Evolutionary conservation across 2,797 vertebrate species (phyloP), one percentile per base, ranked within the genome.

Genomic region (Acomys russatus): DNA sequence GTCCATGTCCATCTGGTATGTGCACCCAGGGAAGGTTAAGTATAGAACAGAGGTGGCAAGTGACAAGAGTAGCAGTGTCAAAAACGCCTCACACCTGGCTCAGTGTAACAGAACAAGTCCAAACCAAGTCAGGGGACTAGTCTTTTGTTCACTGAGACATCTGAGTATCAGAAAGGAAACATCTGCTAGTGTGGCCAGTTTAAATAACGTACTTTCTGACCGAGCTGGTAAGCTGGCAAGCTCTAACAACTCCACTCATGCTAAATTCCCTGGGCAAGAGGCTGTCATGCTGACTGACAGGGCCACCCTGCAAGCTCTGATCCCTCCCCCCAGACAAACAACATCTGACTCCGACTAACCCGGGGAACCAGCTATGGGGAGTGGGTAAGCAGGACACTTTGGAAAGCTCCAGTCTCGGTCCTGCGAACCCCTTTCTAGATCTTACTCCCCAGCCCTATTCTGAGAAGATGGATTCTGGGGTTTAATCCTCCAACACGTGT

Each of bases 201-300:
- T 38, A 88, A 94, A 92, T 38, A 95, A 92, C 44, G 49, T 20
- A 30, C 20, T 84, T 68, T 94, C 56, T 51, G 88, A 73, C 56
- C 51, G 90, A 73, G 44, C 86, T 59, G 56, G 56, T 17, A 89
- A 95, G 92, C 33, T 87, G n/a, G 63, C 91, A 97, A 93, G 82
- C 49, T 85, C 64, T 73, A 88, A 66, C 35, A 84, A 61, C 74
- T 61, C 70, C 4, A 56, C 38, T n/a, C 70, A 38, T 66, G 49
- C 51, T n/a, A 82, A 70, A 54, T 80, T 96, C 66, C 66, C 86
- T 35, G 66, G 56, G n/a, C 35, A 95, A 51, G 61, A 44, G 35
- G 63, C 56, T 76, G 38, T 51, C 20, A 68, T 25, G 59, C 90
- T 77, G 82, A 86, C 61, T 78, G 80, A 91, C 63, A 79, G 3